phyloP scores from a whole-genome alignment of 2,113 vertebrate species.

The Rhynchomys soricoides region DNA sequence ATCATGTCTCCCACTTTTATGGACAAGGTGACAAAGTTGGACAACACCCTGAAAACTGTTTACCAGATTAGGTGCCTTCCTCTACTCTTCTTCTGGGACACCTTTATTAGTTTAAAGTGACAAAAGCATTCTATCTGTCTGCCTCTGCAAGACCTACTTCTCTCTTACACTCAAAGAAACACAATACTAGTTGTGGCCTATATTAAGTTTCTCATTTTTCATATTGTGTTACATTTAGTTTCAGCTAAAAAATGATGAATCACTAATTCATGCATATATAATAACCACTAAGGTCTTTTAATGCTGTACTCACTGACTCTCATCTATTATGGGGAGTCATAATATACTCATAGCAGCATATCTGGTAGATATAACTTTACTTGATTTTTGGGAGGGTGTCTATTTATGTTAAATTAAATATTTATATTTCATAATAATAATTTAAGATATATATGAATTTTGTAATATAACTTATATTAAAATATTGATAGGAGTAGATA shows the following conservation, averaged over 20 bases:
- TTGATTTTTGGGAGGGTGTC: not conserved
- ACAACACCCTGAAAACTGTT: not conserved
- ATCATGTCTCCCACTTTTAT: not conserved
- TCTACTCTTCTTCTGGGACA: not conserved
- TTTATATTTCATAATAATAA: not conserved
- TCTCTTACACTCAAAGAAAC: not conserved
- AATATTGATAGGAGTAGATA: not conserved
- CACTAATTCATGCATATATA: conserved; percentile 32
- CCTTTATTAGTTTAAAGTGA: not conserved
- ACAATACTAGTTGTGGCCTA: not conserved
- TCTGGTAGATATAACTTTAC: conserved; percentile 1
- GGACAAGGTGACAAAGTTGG: not conserved
- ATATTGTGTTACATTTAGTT: conserved; percentile 48
- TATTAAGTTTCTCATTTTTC: not conserved
- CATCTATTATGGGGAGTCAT: not conserved
- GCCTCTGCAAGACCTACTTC: not conserved
- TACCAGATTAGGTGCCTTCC: not conserved
- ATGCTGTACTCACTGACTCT: not conserved
- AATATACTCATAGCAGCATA: not conserved
- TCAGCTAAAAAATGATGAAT: conserved; percentile 38
- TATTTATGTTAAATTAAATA: conserved; percentile 35
- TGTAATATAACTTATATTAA: not conserved
- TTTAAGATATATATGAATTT: conserved; percentile 19
- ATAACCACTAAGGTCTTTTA: conserved; percentile 20
- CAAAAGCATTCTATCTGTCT: not conserved